phyloP scores from a whole-genome alignment of 2,797 vertebrate species.

The Tangara arthus region DNA sequence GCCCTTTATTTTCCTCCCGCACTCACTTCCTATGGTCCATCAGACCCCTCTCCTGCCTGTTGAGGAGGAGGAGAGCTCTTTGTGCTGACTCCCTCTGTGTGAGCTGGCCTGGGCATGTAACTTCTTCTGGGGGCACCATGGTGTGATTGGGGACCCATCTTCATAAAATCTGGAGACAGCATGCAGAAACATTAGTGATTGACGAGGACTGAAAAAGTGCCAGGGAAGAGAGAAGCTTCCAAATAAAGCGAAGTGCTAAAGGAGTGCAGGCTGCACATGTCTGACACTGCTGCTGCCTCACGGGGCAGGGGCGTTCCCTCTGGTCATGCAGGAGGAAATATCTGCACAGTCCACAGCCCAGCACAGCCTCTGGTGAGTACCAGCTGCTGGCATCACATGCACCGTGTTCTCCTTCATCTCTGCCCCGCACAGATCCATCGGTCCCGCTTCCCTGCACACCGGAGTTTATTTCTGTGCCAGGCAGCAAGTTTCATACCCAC shows the following conservation, averaged over 20 bases:
- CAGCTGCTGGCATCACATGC: neutral
- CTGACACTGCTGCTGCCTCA: neutral
- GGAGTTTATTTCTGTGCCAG: neutral
- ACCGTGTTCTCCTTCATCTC: neutral
- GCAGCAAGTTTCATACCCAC: neutral
- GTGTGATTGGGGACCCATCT: neutral
- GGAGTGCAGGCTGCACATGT: neutral
- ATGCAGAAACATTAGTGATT: conserved; percentile 1
- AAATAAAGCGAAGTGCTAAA: neutral
- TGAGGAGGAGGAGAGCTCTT: neutral
- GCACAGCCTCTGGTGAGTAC: neutral
- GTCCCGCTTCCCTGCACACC: neutral
- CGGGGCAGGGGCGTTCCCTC: neutral
- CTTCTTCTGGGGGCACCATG: neutral
- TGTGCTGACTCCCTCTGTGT: accelerated
- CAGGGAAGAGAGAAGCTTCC: conserved; percentile 13
- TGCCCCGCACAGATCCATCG: accelerated
- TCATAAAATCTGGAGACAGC: neutral
- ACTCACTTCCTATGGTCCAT: neutral
- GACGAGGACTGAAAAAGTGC: conserved; percentile 28
- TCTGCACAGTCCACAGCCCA: neutral
- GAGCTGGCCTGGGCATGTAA: neutral
- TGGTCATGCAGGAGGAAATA: neutral
- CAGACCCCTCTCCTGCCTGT: neutral
- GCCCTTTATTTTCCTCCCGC: neutral